Evolutionary conservation across 2,888 invertebrate genomes (phyloP).

Genomic region (Athripsodes cinereus): DNA sequence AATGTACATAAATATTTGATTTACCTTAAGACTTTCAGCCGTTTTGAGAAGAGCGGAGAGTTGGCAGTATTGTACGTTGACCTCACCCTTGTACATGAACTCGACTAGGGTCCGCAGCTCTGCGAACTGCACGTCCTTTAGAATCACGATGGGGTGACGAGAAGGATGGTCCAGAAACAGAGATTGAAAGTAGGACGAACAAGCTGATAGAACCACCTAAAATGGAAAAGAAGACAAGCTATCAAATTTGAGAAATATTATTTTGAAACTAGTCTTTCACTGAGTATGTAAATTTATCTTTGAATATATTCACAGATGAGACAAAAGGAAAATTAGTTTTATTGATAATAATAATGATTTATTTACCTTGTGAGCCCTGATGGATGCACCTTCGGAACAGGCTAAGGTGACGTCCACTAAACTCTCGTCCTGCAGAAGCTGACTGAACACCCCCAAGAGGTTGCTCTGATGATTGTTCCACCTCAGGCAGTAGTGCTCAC

Average conservation of each 20-base stretch:
- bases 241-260: too few species aligned
- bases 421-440: slow-evolving; percentile 91
- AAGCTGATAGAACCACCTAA: slow-evolving; percentile 88
- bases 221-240: too few species aligned
- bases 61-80: slow-evolving; percentile 91
- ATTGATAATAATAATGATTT: too few species aligned
- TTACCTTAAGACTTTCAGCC: slow-evolving; percentile 81
- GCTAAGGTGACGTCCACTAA: slow-evolving; percentile 95
- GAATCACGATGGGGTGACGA: slow-evolving; percentile 88
- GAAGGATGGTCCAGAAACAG: slow-evolving; percentile 90
- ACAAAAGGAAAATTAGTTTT: too few species aligned
- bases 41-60: slow-evolving; percentile 85
- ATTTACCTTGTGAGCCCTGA: slow-evolving; percentile 84
- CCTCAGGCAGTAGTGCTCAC: slow-evolving; percentile 98
- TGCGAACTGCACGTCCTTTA: slow-evolving; percentile 88
- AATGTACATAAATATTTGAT: too few species aligned
- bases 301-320: too few species aligned
- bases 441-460: slow-evolving; percentile 95
- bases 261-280: too few species aligned
- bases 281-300: too few species aligned
- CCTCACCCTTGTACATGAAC: slow-evolving; percentile 96
- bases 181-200: slow-evolving; percentile 91
- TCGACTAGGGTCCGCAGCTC: slow-evolving; percentile 88
- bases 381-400: slow-evolving; percentile 92
- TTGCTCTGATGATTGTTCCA: slow-evolving; percentile 99